Percentiles rank a stretch among this genome's conserved stretches.
phyloP scores from a whole-genome alignment of 1,140 invertebrate genomes.

The Brevipalpus yothersi region DNA sequence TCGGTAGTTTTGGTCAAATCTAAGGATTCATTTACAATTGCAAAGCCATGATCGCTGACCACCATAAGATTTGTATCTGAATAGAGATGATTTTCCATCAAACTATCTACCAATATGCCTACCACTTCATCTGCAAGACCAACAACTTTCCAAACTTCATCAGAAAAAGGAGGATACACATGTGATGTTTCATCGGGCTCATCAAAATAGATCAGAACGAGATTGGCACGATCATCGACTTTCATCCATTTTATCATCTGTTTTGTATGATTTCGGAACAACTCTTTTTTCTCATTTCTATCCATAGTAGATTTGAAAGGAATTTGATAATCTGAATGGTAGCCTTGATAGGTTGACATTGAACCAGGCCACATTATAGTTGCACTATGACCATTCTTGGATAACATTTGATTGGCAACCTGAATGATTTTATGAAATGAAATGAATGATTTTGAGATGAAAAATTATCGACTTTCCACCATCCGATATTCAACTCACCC shows the following conservation, averaged over 20 bases:
- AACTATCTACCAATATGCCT: constrained; percentile 13
- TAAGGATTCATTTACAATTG: constrained; percentile 9
- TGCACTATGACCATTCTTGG: neutral
- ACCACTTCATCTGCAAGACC: constrained; percentile 9
- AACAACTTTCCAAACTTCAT: constrained; percentile 3
- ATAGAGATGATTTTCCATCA: constrained; percentile 9
- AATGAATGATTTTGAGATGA: no score
- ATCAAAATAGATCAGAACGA: constrained; percentile 11
- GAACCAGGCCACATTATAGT: neutral
- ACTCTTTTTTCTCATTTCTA: no score
- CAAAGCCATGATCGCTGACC: constrained; percentile 17
- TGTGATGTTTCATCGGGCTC: constrained; percentile 12
- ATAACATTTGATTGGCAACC: neutral
- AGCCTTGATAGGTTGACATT: neutral
- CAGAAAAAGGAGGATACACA: constrained; percentile 8
- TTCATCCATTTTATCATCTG: constrained; percentile 8
- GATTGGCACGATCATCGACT: constrained; percentile 9
- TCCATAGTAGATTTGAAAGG: neutral
- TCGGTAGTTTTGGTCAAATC: constrained; percentile 11
- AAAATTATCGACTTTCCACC: no score
- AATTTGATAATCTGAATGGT: neutral
- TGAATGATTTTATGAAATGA: neutral
- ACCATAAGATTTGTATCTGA: constrained; percentile 16
- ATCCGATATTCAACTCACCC: neutral
- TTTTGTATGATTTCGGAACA: no score